Base-by-base conservation (phyloP, 2,888 invertebrate genomes). In the Synergus japonicus region DNA sequence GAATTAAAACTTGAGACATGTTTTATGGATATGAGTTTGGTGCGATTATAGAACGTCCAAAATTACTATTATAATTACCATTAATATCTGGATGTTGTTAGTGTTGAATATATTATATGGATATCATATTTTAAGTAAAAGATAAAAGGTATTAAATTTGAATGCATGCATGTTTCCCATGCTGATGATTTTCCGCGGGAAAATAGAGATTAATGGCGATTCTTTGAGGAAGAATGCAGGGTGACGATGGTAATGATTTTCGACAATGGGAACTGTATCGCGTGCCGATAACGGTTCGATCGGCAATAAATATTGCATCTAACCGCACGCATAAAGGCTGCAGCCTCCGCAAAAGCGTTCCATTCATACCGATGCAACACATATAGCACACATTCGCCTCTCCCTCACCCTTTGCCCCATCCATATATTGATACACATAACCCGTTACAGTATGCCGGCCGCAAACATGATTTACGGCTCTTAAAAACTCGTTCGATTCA, bases 271-370 rank as follows among this genome's bases (percentile, higher is more conserved):
- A 81, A 80, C 79, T 78, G 82, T 81, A 85, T 85, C 82, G 83
- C 84, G 86, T 83, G 82, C 85, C 88, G 87, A 87, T 87, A 86
- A 86, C 85, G 77, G 86, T 88, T 87, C 86, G 86, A 87, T 89
- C 85, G 88, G 89, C 86, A 88, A 90, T 90, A 90, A 90, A 90
- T 90, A 90, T 89, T 87, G 88, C 88, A 85, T 78, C 86, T 86
- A 88, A 88, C 88, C 89, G 83, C 85, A 80, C 83, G 85, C 87
- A 87, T 85, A 87, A 88, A 88, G 88, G 88, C 85, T 85, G 82
- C 85, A 86, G 73, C 73, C 73, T 86, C 87, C 86, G 89, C 89
- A 88, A 88, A 88, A 88, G 87, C 88, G 85, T 87, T 89, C 88
- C 88, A 89, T 89, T 89, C 88, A 89, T 87, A 85, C 86, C 85